Conservation (phyloP, 2,113 vertebrate species). For the Potamarius usumacintae region DNA sequence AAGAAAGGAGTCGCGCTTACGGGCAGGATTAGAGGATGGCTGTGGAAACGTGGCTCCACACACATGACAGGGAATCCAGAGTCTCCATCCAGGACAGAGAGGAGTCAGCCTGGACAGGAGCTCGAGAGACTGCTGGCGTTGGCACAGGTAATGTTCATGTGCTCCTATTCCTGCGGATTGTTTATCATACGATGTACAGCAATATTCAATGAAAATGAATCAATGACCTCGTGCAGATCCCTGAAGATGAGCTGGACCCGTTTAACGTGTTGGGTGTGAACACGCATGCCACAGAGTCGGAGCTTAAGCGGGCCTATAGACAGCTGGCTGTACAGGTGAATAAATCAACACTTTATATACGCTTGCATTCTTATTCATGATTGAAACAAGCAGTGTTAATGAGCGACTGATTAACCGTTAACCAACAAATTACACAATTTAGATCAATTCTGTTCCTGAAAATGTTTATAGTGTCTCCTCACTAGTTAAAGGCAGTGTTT, state of each 20-base stretch:
- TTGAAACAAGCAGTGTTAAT: background rate
- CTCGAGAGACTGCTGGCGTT: constrained; percentile 83
- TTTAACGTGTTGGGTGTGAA: constrained; percentile 88
- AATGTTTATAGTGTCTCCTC: background rate
- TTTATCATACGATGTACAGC: background rate
- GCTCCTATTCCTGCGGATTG: background rate
- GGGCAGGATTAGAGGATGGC: constrained; percentile 56
- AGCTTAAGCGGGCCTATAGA: constrained; percentile 88
- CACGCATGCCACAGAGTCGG: constrained; percentile 79
- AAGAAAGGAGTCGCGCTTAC: constrained; percentile 59
- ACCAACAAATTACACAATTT: background rate
- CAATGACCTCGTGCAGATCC: constrained; percentile 53
- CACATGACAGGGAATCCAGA: constrained; percentile 49
- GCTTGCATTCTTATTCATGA: background rate
- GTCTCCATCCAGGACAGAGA: constrained; percentile 67
- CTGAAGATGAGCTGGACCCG: constrained; percentile 90
- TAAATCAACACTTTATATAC: background rate
- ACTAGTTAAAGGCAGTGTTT: background rate
- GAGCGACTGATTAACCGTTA: background rate
- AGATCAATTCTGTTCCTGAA: background rate
- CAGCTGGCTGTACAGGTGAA: constrained; percentile 81
- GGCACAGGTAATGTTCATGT: constrained; percentile 61
- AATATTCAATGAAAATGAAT: background rate
- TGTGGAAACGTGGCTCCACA: constrained; percentile 52
- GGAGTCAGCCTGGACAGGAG: constrained; percentile 76